Base-by-base conservation (phyloP, 2,113 vertebrate species). In the Myrmecobius fasciatus region DNA sequence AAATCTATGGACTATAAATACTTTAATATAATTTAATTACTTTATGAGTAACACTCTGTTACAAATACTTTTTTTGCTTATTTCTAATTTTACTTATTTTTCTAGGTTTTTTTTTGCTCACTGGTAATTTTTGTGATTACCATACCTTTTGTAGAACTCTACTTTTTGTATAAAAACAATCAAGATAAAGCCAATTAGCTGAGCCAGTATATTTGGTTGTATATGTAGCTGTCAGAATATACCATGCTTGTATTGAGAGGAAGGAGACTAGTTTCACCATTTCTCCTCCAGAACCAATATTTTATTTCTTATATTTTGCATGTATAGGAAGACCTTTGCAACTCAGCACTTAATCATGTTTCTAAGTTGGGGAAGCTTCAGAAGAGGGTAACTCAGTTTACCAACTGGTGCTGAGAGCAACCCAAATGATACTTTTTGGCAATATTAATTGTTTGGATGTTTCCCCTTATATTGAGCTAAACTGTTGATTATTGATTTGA, bases 271-370 rank as follows among this genome's bases (percentile, higher is more conserved):
- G 60, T 75, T n/a, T 75, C 60, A n/a, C 36, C 36, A 75, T 75
- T 3, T 75, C 60, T 75, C 60, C 60, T n/a, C 60, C 17, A 75
- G 14, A 75, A 75, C 36, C 60, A 75, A n/a, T n/a, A n/a, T 20
- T 75, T 5, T n/a, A n/a, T 20, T 75, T n/a, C 52, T 89, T 22
- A 3, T 43, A 46, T 4, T 83, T 96, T 95, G 52, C 47, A 52
- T 20, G 20, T n/a, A n/a, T 53, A 28, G 28, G 48, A 91, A 95
- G 49, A 51, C 1, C 36, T 94, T 94, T 92, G 93, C 46, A n/a
- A 94, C 46, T 49, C 3, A 60, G 31, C 28, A 60, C 56, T 60
- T n/a, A 53, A 91, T 90, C 52, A 51, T 7, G 0, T 52, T 97
- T 28, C 14, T 56, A 8, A 49, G 46, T n/a, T 31, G 0, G 1